Base-by-base conservation (phyloP, 2,797 vertebrate genomes). In the Myotis findleyi region DNA sequence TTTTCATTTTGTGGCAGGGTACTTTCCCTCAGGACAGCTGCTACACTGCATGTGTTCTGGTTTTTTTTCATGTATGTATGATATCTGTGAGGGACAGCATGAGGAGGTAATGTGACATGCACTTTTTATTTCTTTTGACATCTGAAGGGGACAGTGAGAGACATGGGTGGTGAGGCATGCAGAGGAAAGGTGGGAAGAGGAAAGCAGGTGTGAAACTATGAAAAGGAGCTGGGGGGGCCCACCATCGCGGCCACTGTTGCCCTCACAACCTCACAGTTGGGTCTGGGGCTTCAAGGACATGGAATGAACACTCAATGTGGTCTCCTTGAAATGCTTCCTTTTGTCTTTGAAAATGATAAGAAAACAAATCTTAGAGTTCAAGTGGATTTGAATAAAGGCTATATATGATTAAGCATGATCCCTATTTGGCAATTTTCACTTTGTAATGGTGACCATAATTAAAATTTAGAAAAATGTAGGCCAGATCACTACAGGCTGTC, bases 1-100 rank as follows among this genome's bases (percentile, higher is more conserved):
- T 97, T 98, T 98, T 98, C 69, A 91, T 97, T 98, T 97, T 95
- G 84, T 88, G 77, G 47, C 97, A 94, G 85, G 51, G 83, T 69
- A 85, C 33, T 30, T 97, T 98, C 96, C 93, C 89, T 89, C n/a
- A 75, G 87, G 95, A 96, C 30, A 64, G 88, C 68, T 82, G 80
- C 91, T 96, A 64, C 76, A 72, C 51, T 51, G 88, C 94, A 84
- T 90, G 59, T 94, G 96, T 97, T 95, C 96, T 97, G 96, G 96
- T 57, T 96, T 93, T 57, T 91, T 96, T 95, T 96, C 83, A 91
- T 89, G 75, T 79, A 87, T 79, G 92, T 79, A 87, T 79, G 92
- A 82, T 85, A 91, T 94, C 92, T 82, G 64, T 92, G 96, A 94
- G 94, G 73, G 64, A 93, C 77, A 80, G 94, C 64, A 79, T 64